phyloP scores from a whole-genome alignment of 2,113 vertebrate genomes.

The Penelope pileata region DNA sequence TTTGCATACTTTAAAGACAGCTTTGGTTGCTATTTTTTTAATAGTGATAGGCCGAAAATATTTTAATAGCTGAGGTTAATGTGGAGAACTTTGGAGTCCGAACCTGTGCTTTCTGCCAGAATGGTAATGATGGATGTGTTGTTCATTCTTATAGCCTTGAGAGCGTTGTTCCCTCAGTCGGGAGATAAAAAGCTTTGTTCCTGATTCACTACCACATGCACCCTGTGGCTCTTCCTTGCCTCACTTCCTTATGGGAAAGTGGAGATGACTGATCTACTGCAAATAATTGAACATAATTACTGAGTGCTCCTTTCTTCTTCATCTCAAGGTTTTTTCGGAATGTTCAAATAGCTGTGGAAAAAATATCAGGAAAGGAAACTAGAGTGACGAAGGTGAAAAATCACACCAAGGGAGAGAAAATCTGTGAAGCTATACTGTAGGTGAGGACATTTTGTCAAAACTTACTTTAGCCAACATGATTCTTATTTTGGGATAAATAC shows the following conservation, averaged over 20 bases:
- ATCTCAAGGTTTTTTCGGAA: constrained; percentile 13
- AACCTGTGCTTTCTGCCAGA: not conserved
- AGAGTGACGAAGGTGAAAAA: constrained; percentile 51
- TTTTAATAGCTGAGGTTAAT: not conserved
- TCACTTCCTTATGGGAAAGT: not conserved
- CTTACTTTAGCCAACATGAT: not conserved
- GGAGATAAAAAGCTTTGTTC: not conserved
- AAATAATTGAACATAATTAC: not conserved
- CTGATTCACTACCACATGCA: not conserved
- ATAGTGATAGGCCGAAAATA: not conserved
- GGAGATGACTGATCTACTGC: constrained; percentile 16
- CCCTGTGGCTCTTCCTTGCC: not conserved
- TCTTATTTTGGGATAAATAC: not conserved
- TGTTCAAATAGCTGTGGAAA: constrained; percentile 16
- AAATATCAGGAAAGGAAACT: constrained; percentile 11
- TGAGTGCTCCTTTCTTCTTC: not conserved
- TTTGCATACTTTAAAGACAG: not conserved
- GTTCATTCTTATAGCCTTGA: not conserved
- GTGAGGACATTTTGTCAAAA: constrained; percentile 43
- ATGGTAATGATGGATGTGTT: not conserved
- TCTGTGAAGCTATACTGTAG: constrained; percentile 6
- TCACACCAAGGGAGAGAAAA: not conserved
- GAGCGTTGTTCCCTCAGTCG: not conserved
- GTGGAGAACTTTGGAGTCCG: not conserved
- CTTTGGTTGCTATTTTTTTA: not conserved